Base-by-base conservation (phyloP, 2,888 invertebrate genomes). In the Drosophila monieri region DNA sequence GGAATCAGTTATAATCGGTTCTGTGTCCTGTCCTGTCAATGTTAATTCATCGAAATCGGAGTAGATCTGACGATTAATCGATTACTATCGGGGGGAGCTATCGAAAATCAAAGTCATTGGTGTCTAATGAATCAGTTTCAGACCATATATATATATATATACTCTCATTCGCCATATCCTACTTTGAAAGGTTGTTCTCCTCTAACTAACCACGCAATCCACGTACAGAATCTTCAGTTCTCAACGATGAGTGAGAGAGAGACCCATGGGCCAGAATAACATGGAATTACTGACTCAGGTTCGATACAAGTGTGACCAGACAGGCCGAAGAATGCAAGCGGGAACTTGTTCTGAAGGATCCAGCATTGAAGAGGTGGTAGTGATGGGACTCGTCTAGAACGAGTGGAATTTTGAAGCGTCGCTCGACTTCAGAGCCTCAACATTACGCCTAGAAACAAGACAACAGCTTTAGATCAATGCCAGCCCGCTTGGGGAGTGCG, bases 341-440 rank as follows among this genome's bases (percentile, higher is more conserved):
- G 43, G 51, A 43, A 54, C 53, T 73, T 35, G 67, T 58, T 78
- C 66, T 70, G 59, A 70, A 71, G 37, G 76, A 71, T 21, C 23
- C n/a, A 15, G 9, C 35, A 18, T 4, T 23, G n/a, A 37, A 66
- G 53, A 66, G 52, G 67, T 64, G 47, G 62, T 79, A 73, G 73
- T 78, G 66, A 79, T 83, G 77, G 84, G 77, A 76, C 73, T 83
- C 80, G 68, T 41, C 73, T 76, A 73, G 77, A 73, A 79, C 73
- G 77, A 76, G 78, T 76, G 71, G 69, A 71, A 66, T 68, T 62
- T 41, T 70, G 52, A 77, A 80, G 74, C 85, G 78, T 79, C 74
- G 85, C 85, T 85, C 79, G 78, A 70, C 62, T 77, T 73, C 62
- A 77, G 69, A 73, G 72, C 73, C 80, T 66, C 74, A 78, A 58